phyloP scores from a whole-genome alignment of 2,888 invertebrate species.

The Cheilosia vernalis region DNA sequence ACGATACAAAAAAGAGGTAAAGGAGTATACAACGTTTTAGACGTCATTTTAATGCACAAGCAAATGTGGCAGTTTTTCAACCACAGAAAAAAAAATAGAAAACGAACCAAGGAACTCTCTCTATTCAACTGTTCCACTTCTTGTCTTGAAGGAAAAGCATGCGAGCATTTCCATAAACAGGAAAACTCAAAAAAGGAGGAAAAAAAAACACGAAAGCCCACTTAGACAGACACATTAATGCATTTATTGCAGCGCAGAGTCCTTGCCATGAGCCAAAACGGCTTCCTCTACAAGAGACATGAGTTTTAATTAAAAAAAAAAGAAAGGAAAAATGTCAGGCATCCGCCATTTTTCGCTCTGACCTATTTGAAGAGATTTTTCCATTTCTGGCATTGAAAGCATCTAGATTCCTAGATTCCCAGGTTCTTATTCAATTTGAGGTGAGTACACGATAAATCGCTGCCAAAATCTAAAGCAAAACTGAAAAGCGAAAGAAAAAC shows the following conservation, averaged over 20 bases:
- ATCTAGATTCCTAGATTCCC: constrained; percentile 6
- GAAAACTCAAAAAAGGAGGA: neutral
- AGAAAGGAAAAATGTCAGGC: constrained; percentile 1
- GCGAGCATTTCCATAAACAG: constrained; percentile 16
- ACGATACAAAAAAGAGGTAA: no score
- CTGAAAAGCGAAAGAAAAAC: neutral
- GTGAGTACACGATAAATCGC: constrained; percentile 6
- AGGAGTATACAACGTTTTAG: neutral
- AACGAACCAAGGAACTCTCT: constrained; percentile 9
- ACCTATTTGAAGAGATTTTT: constrained; percentile 25
- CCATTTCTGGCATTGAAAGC: constrained; percentile 15
- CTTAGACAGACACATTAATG: constrained; percentile 56
- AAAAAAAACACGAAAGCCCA: constrained; percentile 36
- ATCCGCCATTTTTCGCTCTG: neutral
- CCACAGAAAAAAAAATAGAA: neutral
- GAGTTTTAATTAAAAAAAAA: constrained; percentile 36
- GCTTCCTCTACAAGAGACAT: constrained; percentile 33
- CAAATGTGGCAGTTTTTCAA: constrained; percentile 8
- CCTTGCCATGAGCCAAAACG: constrained; percentile 45
- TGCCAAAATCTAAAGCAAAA: constrained; percentile 41
- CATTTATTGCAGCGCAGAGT: constrained; percentile 43
- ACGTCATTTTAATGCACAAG: neutral
- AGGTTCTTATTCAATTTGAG: constrained; percentile 45
- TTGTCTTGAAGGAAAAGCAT: constrained; percentile 4
- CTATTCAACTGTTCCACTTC: constrained; percentile 7